Evolutionary conservation across 1,140 invertebrate species (phyloP).

Genomic region (Aphis gossypii): DNA sequence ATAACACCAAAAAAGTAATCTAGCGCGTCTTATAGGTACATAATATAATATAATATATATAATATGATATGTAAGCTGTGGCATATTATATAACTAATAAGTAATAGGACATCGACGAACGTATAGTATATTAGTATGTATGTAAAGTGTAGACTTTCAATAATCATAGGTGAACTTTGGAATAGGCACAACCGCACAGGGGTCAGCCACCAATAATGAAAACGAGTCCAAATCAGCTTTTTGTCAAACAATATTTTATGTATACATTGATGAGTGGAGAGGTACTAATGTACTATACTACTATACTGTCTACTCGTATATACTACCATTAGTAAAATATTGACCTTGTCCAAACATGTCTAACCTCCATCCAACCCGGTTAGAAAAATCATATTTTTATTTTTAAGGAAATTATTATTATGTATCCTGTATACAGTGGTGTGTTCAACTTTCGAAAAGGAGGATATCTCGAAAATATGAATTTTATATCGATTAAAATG

Average conservation of each 20-base stretch:
- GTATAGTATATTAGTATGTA: too few relatives aligned
- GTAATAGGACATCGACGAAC: background rate
- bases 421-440: too few relatives aligned
- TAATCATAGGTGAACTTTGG: background rate
- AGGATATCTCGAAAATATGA: too few relatives aligned
- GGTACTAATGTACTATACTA: background rate
- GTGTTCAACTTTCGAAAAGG: too few relatives aligned
- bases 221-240: background rate
- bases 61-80: background rate
- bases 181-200: background rate
- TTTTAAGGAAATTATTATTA: too few relatives aligned
- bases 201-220: background rate
- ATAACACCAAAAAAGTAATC: background rate
- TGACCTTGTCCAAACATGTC: background rate
- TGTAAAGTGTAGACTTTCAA: background rate
- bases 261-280: background rate
- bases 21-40: background rate
- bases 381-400: too few relatives aligned
- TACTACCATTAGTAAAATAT: background rate
- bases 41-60: background rate
- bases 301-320: too few relatives aligned
- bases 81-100: background rate
- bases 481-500: too few relatives aligned
- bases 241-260: background rate
- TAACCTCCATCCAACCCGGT: background rate